Evolutionary conservation across 2,888 invertebrate species (phyloP), one percentile per base, ranked within the genome.

Genomic region (Yponomeuta plumbellus): DNA sequence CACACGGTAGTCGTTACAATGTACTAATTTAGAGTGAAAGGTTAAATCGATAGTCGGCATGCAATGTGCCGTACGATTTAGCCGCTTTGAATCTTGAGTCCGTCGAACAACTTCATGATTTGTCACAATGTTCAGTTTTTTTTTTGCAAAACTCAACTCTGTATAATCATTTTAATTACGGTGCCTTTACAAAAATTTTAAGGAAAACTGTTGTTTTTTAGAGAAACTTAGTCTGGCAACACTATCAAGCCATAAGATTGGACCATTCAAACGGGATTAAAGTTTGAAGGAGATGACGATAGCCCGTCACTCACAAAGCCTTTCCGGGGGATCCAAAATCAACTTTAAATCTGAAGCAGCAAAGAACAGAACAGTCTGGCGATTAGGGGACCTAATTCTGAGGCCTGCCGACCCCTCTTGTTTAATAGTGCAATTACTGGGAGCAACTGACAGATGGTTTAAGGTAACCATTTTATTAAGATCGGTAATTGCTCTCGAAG

Each of bases 241-340:
- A 34, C 34, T 34, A 10, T 10, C 34, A 34, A 10, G 34, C 22
- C 21, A 3, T 21, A 20, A 58, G 22, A 58, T 58, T 58, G 21
- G 21, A 22, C 21, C 58, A 58, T 58, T 58, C 58, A 58, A 58
- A 58, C 11, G 20, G 21, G 20, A 58, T 58, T 58, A 20, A 22
- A 58, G 21, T 58, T 58, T 58, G 21, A 58, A 58, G 44, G 58
- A 58, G 21, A 58, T 58, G 58, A 58, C 58, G 58, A 58, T 58
- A 20, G 58, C n/a, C 17, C 11, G 58, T 58, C 58, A 58, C 22
- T 58, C 20, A 20, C 21, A 58, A 20, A 20, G n/a, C 20, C 2
- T 58, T 22, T 3, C 22, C 2, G n/a, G 20, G 21, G 21, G 13
- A 13, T 5, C 11, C 22, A 58, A 58, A 58, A 1, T 58, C n/a